Conservation (phyloP, 2,113 vertebrate genomes). For the Nothocercus julius region DNA sequence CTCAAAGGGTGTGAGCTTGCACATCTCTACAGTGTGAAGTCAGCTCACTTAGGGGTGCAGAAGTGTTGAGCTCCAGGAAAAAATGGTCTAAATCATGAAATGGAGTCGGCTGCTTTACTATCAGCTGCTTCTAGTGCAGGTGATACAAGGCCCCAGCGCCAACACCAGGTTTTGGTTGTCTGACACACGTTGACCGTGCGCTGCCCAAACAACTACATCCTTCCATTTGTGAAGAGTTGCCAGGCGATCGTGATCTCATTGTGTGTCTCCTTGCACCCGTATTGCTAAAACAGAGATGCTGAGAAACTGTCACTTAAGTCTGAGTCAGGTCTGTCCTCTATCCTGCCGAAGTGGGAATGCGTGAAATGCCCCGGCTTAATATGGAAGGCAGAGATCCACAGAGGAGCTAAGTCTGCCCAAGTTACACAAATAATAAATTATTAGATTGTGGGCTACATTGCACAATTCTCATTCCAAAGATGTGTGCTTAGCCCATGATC, state of each 20-base stretch:
- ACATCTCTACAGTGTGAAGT: rapidly evolving
- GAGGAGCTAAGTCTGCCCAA: background rate
- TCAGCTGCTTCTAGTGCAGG: background rate
- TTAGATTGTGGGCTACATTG: background rate
- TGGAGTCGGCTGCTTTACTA: background rate
- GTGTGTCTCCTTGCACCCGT: background rate
- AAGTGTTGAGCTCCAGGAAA: background rate
- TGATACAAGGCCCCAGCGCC: background rate
- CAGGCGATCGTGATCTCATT: background rate
- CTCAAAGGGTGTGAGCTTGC: background rate
- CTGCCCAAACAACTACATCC: background rate
- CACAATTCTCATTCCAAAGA: background rate
- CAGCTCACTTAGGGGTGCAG: background rate
- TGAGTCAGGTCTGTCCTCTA: background rate
- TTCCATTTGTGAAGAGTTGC: background rate
- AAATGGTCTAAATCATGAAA: background rate
- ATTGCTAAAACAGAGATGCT: background rate
- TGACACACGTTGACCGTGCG: background rate
- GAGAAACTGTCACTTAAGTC: background rate
- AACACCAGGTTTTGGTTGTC: background rate
- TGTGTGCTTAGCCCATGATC: rapidly evolving
- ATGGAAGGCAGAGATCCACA: background rate
- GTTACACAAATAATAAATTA: background rate
- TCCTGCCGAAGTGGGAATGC: background rate
- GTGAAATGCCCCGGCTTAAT: background rate